Evolutionary conservation across 2,113 vertebrate genomes (phyloP).

Genomic region (Panurus biarmicus): DNA sequence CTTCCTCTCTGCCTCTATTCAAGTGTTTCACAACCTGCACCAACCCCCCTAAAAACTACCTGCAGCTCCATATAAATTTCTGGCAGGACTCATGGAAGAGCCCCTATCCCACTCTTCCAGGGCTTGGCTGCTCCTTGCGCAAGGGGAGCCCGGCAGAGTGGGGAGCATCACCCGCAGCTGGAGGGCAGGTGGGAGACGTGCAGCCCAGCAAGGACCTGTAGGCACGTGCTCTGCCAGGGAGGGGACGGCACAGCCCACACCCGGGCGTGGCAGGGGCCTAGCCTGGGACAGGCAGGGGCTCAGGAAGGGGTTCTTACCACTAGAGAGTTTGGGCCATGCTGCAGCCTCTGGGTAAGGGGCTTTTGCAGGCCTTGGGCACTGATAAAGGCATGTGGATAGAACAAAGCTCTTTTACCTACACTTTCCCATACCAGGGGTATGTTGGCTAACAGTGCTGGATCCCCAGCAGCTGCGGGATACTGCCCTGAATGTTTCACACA

Average conservation of each 20-base stretch:
- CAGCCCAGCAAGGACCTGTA: background rate
- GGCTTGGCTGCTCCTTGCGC: background rate
- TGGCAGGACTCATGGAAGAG: background rate
- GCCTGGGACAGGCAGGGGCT: background rate
- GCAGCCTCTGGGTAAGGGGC: background rate
- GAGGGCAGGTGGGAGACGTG: background rate
- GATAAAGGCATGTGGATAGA: background rate
- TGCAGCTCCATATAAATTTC: background rate
- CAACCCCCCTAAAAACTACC: background rate
- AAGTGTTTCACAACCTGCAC: background rate
- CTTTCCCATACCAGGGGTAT: accelerated
- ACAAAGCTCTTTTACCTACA: background rate
- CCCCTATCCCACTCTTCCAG: background rate
- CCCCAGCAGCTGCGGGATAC: background rate
- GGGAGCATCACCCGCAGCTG: background rate
- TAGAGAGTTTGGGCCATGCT: background rate
- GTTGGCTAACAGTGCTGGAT: background rate
- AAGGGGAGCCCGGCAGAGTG: accelerated
- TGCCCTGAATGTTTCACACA: too few species aligned
- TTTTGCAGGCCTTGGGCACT: background rate
- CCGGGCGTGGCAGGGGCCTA: accelerated
- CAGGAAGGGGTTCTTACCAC: accelerated
- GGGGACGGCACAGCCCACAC: background rate
- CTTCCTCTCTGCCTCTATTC: background rate
- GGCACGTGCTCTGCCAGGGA: background rate